phyloP scores from a whole-genome alignment of 2,797 vertebrate species.

The Macrochelys suwanniensis region DNA sequence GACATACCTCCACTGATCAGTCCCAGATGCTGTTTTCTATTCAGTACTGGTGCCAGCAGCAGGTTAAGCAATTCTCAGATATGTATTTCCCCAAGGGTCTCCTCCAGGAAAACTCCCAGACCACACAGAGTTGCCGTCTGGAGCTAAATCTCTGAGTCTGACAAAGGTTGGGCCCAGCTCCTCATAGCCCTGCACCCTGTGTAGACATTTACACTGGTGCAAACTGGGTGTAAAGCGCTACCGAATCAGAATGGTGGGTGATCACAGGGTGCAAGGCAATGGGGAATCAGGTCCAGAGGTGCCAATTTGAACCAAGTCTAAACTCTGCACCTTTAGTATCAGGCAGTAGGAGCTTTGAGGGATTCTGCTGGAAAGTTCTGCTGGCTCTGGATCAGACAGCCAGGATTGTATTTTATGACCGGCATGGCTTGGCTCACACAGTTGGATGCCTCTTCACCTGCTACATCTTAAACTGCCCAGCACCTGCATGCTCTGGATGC shows the following conservation, averaged over 20 bases:
- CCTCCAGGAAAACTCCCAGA: background rate
- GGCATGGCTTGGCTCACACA: background rate
- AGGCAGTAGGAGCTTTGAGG: background rate
- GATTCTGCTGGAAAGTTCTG: background rate
- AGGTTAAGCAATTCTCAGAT: background rate
- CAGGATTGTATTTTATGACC: background rate
- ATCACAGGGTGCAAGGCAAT: background rate
- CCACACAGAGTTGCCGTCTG: background rate
- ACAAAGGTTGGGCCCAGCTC: background rate
- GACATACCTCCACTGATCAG: background rate
- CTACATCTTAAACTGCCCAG: background rate
- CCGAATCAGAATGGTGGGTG: background rate
- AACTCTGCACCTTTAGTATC: background rate
- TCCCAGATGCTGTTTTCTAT: background rate
- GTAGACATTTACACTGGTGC: background rate
- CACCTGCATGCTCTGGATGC: background rate
- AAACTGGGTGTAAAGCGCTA: background rate
- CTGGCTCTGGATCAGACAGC: background rate
- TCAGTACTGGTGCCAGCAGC: background rate
- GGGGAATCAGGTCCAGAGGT: background rate
- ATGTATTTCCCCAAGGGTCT: background rate
- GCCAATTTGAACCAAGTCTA: background rate
- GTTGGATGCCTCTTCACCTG: background rate
- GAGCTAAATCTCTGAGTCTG: background rate
- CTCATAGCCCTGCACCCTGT: background rate